phyloP scores from a whole-genome alignment of 2,888 invertebrate genomes.

The Xiphydria camelus region DNA sequence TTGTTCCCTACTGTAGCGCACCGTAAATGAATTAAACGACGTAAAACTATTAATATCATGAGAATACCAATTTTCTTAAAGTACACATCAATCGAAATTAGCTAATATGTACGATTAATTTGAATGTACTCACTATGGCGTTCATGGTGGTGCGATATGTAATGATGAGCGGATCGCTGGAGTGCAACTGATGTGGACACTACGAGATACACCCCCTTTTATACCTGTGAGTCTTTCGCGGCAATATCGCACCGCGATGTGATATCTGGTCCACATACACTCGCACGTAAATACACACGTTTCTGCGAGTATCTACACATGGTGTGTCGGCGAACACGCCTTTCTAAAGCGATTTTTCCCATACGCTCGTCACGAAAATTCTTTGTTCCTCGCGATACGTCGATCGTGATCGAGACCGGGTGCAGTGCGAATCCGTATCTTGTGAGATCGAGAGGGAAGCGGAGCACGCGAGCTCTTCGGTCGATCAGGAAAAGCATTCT shows the following conservation, averaged over 20 bases:
- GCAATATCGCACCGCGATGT: slow-evolving; percentile 25
- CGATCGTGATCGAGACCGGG: slow-evolving; percentile 1
- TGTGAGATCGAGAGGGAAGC: neutral
- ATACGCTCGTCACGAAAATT: slow-evolving; percentile 35
- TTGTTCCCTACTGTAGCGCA: no score
- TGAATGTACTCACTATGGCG: slow-evolving; percentile 39
- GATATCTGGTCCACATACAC: slow-evolving; percentile 20
- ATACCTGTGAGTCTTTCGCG: slow-evolving; percentile 37
- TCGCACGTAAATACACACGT: slow-evolving; percentile 9
- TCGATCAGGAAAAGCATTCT: no score
- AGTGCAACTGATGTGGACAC: slow-evolving; percentile 43
- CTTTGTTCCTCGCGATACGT: slow-evolving; percentile 26
- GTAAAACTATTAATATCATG: no score
- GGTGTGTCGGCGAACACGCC: slow-evolving; percentile 29
- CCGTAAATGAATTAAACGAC: no score
- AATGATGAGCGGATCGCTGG: slow-evolving; percentile 29
- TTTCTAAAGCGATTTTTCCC: slow-evolving; percentile 45
- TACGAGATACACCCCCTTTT: slow-evolving; percentile 45
- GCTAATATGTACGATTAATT: neutral
- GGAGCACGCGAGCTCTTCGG: no score
- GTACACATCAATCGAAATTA: neutral
- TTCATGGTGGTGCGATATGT: slow-evolving; percentile 44
- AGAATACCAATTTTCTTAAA: no score
- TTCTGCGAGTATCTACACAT: slow-evolving; percentile 15
- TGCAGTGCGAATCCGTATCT: neutral